These are phyloP conservation scores for Trisateles emortualis DNA, from an alignment of 2,888 invertebrate genomes.

Conservation along the genomic window DNA sequence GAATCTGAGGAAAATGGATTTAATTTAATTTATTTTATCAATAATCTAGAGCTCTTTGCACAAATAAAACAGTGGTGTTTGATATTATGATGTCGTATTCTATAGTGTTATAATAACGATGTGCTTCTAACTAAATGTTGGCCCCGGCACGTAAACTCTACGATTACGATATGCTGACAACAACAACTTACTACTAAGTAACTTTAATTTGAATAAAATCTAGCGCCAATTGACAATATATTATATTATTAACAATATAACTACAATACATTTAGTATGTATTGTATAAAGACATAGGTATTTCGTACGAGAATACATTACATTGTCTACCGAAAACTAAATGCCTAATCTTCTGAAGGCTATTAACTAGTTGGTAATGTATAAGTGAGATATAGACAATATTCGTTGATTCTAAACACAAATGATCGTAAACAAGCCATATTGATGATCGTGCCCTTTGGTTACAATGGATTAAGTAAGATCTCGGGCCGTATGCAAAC, in stretches of 20 bases:
- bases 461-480: slow-evolving; percentile 38
- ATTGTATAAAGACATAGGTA: no score
- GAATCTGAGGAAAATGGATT: slow-evolving; percentile 77
- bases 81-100: no score
- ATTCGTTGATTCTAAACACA: slow-evolving; percentile 16
- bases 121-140: no score
- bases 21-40: not conserved
- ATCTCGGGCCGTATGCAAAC: not conserved
- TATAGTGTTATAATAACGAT: no score
- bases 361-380: not conserved
- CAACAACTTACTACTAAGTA: no score
- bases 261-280: no score
- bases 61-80: no score
- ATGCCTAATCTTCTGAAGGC: not conserved
- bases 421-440: slow-evolving; percentile 44
- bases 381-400: not conserved
- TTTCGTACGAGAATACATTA: no score
- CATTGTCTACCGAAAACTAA: not conserved
- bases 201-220: not conserved
- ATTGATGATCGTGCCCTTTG: slow-evolving; percentile 41
- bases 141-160: no score
- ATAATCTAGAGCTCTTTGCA: not conserved
- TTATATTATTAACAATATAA: no score
- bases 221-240: no score
- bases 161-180: not conserved